Conservation (phyloP, 2,113 vertebrate genomes). For the Clupea harengus region DNA sequence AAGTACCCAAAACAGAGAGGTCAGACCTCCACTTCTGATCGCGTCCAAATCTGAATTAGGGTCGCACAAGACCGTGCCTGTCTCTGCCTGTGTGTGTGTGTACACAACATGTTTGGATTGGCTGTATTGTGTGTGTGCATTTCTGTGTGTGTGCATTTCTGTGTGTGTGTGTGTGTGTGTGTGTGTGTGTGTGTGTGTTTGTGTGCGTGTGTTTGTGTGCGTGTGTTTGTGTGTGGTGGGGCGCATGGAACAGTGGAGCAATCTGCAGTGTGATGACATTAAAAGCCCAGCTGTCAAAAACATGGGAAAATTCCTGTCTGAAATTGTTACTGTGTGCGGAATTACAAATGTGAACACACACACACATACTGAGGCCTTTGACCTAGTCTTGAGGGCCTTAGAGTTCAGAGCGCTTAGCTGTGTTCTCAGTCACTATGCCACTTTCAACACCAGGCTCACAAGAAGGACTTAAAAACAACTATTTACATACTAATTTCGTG, state of each 20-base stretch:
- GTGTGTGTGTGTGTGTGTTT: background rate
- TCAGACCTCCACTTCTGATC: constrained; percentile 45
- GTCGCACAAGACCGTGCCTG: constrained; percentile 30
- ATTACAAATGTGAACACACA: background rate
- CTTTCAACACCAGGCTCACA: background rate
- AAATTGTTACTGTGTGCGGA: background rate
- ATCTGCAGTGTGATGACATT: background rate
- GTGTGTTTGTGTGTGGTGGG: background rate
- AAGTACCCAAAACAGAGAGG: constrained; percentile 50
- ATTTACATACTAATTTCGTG: background rate
- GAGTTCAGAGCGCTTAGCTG: background rate
- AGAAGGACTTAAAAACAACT: background rate
- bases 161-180: constrained; percentile 2
- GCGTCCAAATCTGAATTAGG: constrained; percentile 20
- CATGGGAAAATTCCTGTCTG: constrained; percentile 3
- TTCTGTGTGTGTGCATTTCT: constrained; percentile 24
- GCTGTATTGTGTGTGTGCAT: constrained; percentile 8
- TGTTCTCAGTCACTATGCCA: background rate
- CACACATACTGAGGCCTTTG: background rate
- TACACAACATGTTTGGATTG: background rate
- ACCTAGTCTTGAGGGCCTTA: background rate
- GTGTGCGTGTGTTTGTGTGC: background rate
- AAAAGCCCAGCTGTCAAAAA: constrained; percentile 1
- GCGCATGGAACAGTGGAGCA: background rate
- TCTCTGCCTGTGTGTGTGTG: background rate